These are phyloP conservation scores for Nothobranchius kuhntae DNA, from an alignment of 2,113 vertebrate genomes.

Conservation along the genomic window DNA sequence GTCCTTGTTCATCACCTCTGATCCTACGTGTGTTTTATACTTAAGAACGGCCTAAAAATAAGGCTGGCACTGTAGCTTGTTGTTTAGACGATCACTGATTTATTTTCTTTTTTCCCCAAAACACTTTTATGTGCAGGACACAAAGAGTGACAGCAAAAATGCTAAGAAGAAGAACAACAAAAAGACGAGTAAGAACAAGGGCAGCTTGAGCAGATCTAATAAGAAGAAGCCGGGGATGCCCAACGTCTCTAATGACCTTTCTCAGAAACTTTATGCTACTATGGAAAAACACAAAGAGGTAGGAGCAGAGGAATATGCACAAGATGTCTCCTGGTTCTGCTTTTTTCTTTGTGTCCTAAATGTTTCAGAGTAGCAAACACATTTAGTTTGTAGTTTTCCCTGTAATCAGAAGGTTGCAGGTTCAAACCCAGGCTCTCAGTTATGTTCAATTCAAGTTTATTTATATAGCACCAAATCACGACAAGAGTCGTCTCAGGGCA, in stretches of 20 bases:
- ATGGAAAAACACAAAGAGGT: conserved; percentile 99
- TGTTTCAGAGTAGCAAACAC: not conserved
- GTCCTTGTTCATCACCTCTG: not conserved
- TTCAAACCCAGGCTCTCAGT: too few species aligned
- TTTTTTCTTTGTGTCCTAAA: too few species aligned
- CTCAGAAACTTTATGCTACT: conserved; percentile 96
- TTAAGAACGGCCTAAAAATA: not conserved
- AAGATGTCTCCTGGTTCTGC: too few species aligned
- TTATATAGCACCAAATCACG: too few species aligned
- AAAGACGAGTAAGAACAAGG: conserved; percentile 99
- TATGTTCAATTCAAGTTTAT: too few species aligned
- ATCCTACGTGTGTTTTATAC: not conserved
- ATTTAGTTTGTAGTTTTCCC: not conserved
- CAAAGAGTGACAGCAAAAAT: conserved; percentile 97
- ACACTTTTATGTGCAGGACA: conserved; percentile 77
- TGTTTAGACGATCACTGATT: not conserved
- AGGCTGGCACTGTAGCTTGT: not conserved
- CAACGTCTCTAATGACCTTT: conserved; percentile 96
- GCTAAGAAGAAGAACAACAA: conserved; percentile 99
- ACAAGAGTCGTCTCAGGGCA: too few species aligned
- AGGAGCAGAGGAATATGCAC: not conserved
- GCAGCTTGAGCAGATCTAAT: conserved; percentile 93
- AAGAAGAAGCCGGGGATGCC: conserved; percentile 99
- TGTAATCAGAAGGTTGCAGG: too few species aligned
- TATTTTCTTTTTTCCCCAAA: not conserved